Conservation (phyloP, 2,888 invertebrate genomes). For the Eristalis pertinax region DNA sequence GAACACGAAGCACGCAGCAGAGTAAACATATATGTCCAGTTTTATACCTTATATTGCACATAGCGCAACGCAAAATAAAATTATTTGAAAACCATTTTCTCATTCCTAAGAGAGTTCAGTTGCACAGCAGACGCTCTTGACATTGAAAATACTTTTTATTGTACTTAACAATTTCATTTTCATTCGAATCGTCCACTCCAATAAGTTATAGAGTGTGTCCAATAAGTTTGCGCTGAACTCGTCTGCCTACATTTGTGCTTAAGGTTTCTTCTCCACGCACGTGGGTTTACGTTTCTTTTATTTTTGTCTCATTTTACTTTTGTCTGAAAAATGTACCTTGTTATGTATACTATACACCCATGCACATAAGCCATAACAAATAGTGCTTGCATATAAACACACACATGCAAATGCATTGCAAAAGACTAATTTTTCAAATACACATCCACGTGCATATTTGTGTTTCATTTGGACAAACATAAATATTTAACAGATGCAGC, state of each 20-base stretch:
- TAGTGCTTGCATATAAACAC: no score
- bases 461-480: not conserved
- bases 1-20: not conserved
- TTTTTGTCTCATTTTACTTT: not conserved
- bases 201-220: no score
- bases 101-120: not conserved
- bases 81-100: not conserved
- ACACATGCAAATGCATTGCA: no score
- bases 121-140: slow-evolving; percentile 33
- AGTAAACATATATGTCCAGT: not conserved
- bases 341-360: not conserved
- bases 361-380: no score
- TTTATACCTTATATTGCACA: not conserved
- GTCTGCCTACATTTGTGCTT: not conserved
- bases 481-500: not conserved
- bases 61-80: not conserved
- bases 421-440: no score
- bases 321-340: not conserved
- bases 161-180: not conserved
- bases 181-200: not conserved
- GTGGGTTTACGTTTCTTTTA: not conserved
- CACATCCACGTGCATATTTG: not conserved
- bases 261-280: not conserved
- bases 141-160: slow-evolving; percentile 22
- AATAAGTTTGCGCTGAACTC: not conserved